Evolutionary conservation across 2,797 vertebrate genomes (phyloP).

Genomic region (Amazonetta brasiliensis): DNA sequence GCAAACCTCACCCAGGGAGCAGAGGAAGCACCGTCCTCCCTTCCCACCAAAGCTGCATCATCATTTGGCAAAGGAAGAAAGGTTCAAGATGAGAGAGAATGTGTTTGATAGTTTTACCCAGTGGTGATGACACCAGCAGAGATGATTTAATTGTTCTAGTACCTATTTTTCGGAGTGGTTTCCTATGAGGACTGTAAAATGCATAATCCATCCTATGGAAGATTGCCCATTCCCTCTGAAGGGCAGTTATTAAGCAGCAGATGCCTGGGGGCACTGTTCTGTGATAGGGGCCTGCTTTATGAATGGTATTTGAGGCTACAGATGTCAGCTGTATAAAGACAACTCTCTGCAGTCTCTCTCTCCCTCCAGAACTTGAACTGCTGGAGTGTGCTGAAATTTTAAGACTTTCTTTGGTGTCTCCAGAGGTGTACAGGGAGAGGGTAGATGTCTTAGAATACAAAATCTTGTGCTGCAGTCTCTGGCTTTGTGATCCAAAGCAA

Average conservation of each 20-base stretch:
- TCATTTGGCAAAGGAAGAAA: not conserved
- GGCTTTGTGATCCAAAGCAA: not conserved
- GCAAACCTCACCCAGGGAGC: not conserved
- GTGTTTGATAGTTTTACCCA: not conserved
- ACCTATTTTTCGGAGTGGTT: not conserved
- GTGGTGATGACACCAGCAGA: not conserved
- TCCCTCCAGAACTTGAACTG: not conserved
- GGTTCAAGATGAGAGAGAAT: too few species aligned
- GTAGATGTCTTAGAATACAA: not conserved
- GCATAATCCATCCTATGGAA: not conserved
- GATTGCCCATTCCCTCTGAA: not conserved
- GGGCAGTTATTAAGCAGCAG: not conserved
- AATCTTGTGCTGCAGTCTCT: not conserved
- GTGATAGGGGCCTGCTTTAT: not conserved
- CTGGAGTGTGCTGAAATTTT: conserved; percentile 16
- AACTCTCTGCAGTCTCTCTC: not conserved
- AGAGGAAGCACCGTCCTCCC: not conserved
- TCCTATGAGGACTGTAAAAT: not conserved
- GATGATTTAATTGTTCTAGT: not conserved
- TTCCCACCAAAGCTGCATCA: not conserved
- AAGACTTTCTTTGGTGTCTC: not conserved
- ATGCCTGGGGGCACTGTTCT: not conserved
- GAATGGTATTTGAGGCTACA: not conserved
- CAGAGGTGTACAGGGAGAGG: not conserved
- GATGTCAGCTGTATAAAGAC: not conserved